Conservation (phyloP, 2,888 invertebrate genomes). For the Xestobium rufovillosum region DNA sequence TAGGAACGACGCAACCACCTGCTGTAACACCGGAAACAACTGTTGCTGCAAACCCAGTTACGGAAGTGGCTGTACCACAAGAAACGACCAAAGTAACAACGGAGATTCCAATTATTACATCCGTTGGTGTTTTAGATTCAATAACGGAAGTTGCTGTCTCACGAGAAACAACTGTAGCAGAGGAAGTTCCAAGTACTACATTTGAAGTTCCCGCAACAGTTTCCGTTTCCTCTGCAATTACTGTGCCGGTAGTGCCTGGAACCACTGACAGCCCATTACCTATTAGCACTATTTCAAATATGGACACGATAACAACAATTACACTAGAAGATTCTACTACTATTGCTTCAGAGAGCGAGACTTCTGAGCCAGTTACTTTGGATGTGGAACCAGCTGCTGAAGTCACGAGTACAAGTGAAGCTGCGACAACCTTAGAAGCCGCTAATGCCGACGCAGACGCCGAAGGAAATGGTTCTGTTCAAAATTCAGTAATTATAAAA, state of each 20-base stretch:
- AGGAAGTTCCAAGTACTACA: background rate
- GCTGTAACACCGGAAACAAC: conserved; percentile 15
- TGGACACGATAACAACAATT: too few relatives aligned
- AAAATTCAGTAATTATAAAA: too few relatives aligned
- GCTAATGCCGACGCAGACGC: background rate
- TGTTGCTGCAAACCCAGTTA: conserved; percentile 12
- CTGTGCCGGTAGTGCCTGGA: too few relatives aligned
- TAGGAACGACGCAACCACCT: conserved; percentile 12
- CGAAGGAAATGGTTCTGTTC: conserved; percentile 3
- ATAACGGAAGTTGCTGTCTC: too few relatives aligned
- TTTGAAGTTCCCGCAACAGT: conserved; percentile 18
- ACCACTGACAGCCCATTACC: too few relatives aligned
- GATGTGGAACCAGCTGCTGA: background rate
- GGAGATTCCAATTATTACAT: too few relatives aligned
- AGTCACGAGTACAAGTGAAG: conserved; percentile 5
- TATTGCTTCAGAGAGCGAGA: conserved; percentile 7
- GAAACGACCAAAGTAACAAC: too few relatives aligned
- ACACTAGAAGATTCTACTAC: conserved; percentile 12
- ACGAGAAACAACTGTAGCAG: too few relatives aligned
- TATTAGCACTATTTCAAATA: too few relatives aligned
- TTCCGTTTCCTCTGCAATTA: too few relatives aligned
- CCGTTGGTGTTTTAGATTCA: too few relatives aligned
- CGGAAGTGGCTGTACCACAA: conserved; percentile 10
- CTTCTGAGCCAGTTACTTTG: conserved; percentile 1
- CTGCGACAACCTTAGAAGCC: conserved; percentile 10